These are phyloP conservation scores for Drosophila micromelanica DNA, from an alignment of 1,140 invertebrate genomes.

Conservation along the genomic window DNA sequence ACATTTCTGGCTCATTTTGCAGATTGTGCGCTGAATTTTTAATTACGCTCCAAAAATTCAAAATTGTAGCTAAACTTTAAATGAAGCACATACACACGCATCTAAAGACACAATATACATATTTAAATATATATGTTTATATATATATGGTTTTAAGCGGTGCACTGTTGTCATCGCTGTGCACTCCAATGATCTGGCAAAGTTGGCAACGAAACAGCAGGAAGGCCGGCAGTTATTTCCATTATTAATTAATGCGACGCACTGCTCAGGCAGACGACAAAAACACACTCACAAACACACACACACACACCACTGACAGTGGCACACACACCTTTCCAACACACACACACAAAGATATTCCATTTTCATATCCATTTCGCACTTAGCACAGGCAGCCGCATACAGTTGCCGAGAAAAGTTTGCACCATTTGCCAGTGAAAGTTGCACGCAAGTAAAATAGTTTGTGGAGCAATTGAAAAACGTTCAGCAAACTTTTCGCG, in stretches of 20 bases:
- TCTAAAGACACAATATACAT: not conserved
- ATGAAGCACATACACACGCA: slow-evolving; percentile 50
- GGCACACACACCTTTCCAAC: not conserved
- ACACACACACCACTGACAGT: not conserved
- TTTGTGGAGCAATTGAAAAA: slow-evolving; percentile 74
- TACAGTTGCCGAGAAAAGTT: slow-evolving; percentile 62
- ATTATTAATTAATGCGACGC: slow-evolving; percentile 80
- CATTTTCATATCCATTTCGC: slow-evolving; percentile 13
- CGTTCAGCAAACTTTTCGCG: slow-evolving; percentile 58
- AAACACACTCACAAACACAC: not conserved
- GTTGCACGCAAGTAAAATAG: slow-evolving; percentile 69
- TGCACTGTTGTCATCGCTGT: not conserved
- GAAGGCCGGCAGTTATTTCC: slow-evolving; percentile 45
- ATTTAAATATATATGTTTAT: not conserved
- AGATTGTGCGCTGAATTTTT: slow-evolving; percentile 74
- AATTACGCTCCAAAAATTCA: slow-evolving; percentile 66
- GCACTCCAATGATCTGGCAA: slow-evolving; percentile 36
- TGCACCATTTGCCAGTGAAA: slow-evolving; percentile 66
- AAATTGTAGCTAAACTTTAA: slow-evolving; percentile 72
- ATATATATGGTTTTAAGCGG: not conserved
- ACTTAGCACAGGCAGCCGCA: slow-evolving; percentile 6
- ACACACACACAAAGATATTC: not conserved
- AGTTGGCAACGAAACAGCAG: not conserved
- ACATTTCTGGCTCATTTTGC: slow-evolving; percentile 51
- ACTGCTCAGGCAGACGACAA: slow-evolving; percentile 28